These are phyloP conservation scores for Macroteleia sp. DNA, from an alignment of 2,888 invertebrate species.

Conservation along the genomic window DNA sequence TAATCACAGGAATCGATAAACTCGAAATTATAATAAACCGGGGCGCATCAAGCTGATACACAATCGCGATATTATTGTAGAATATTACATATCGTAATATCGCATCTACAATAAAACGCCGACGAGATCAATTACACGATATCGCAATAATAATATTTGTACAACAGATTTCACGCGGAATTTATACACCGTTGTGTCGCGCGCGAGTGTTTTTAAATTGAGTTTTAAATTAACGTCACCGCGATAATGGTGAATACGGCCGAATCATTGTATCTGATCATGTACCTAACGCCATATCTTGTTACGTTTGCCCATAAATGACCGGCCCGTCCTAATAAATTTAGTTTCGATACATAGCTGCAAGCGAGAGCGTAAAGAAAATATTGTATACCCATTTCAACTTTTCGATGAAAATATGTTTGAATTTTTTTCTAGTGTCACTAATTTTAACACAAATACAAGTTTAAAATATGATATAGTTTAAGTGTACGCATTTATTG, in stretches of 20 bases:
- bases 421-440: too few species aligned
- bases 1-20: constrained; percentile 52
- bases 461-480: too few species aligned
- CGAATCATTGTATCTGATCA: constrained; percentile 48
- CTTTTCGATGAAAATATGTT: too few species aligned
- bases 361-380: background rate
- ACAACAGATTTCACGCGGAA: constrained; percentile 40
- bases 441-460: too few species aligned
- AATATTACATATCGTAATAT: constrained; percentile 49
- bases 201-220: constrained; percentile 51
- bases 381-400: too few species aligned
- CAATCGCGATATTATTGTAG: constrained; percentile 32
- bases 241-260: constrained; percentile 42
- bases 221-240: constrained; percentile 53
- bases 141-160: constrained; percentile 54
- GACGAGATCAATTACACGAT: constrained; percentile 54
- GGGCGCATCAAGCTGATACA: constrained; percentile 33
- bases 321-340: constrained; percentile 26
- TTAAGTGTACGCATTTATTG: too few species aligned
- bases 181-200: constrained; percentile 35
- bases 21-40: constrained; percentile 51
- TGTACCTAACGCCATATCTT: constrained; percentile 34
- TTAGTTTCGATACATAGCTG: background rate
- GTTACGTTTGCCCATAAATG: constrained; percentile 25
- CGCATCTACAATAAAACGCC: constrained; percentile 46